These are phyloP conservation scores for Tachysurus fulvidraco DNA, from an alignment of 2,113 vertebrate genomes.

Conservation along the genomic window DNA sequence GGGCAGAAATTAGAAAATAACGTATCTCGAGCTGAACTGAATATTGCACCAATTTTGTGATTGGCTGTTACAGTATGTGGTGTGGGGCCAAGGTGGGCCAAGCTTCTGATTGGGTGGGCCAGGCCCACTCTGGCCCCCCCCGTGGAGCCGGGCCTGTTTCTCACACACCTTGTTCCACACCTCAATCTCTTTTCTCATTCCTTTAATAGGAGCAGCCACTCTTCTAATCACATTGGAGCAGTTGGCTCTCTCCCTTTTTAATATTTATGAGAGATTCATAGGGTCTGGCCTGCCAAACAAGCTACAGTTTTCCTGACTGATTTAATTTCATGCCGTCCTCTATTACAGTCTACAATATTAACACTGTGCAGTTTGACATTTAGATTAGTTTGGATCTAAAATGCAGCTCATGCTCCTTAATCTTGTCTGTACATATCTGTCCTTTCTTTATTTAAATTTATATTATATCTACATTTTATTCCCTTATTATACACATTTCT, in stretches of 20 bases:
- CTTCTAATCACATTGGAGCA: slow-evolving; percentile 44
- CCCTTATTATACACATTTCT: too few species aligned
- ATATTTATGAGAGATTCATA: slow-evolving; percentile 76
- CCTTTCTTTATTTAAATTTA: too few species aligned
- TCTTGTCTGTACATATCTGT: background rate
- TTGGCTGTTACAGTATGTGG: too few species aligned
- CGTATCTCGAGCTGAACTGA: too few species aligned
- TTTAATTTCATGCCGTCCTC: slow-evolving; percentile 45
- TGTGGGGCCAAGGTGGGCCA: too few species aligned
- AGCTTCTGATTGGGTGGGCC: too few species aligned
- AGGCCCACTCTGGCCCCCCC: too few species aligned
- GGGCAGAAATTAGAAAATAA: too few species aligned
- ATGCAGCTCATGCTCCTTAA: background rate
- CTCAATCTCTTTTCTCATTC: slow-evolving; percentile 6
- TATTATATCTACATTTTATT: too few species aligned
- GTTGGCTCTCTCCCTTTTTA: slow-evolving; percentile 55
- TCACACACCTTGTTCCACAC: background rate
- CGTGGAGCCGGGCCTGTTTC: too few species aligned
- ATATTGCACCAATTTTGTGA: too few species aligned
- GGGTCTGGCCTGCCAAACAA: slow-evolving; percentile 63
- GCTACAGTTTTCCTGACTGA: slow-evolving; percentile 61
- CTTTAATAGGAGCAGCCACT: slow-evolving; percentile 29
- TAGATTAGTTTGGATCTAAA: background rate
- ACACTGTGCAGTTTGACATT: background rate
- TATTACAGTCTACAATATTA: background rate